These are phyloP conservation scores for Hyphantria cunea DNA, from an alignment of 1,140 invertebrate species.

Conservation along the genomic window DNA sequence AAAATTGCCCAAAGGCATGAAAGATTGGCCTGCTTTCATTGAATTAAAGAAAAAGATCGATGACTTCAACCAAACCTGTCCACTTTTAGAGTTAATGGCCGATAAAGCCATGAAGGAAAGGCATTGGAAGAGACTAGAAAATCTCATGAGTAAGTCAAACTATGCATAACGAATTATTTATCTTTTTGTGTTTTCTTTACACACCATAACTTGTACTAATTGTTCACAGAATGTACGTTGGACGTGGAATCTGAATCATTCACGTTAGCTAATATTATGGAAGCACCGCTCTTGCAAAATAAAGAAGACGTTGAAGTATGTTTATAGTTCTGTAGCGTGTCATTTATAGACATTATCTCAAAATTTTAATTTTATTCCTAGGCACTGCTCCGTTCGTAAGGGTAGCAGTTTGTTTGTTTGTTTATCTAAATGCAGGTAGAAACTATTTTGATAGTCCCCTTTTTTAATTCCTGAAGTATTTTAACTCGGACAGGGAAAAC, in stretches of 20 bases:
- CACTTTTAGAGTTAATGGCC: constrained; percentile 93
- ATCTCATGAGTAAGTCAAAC: constrained; percentile 80
- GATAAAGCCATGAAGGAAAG: constrained; percentile 94
- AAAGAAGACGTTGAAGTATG: constrained; percentile 94
- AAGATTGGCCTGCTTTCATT: constrained; percentile 94
- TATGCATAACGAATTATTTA: background rate
- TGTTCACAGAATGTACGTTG: constrained; percentile 84
- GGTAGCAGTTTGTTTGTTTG: no score
- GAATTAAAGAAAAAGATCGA: constrained; percentile 95
- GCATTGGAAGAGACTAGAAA: constrained; percentile 91
- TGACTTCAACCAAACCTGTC: constrained; percentile 94
- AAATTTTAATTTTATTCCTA: no score
- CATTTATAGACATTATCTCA: background rate
- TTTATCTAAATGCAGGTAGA: no score
- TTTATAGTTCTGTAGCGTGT: background rate
- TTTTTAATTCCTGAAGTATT: no score
- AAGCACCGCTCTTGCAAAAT: constrained; percentile 90
- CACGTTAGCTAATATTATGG: constrained; percentile 90
- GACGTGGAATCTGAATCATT: constrained; percentile 91
- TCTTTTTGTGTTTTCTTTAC: background rate
- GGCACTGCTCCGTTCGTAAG: no score
- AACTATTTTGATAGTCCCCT: no score
- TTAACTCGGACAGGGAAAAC: no score
- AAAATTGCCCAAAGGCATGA: constrained; percentile 91
- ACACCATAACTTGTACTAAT: no score